Evolutionary conservation across 2,113 vertebrate species (phyloP), one percentile per base, ranked within the genome.

Genomic region (Leiothrix lutea): DNA sequence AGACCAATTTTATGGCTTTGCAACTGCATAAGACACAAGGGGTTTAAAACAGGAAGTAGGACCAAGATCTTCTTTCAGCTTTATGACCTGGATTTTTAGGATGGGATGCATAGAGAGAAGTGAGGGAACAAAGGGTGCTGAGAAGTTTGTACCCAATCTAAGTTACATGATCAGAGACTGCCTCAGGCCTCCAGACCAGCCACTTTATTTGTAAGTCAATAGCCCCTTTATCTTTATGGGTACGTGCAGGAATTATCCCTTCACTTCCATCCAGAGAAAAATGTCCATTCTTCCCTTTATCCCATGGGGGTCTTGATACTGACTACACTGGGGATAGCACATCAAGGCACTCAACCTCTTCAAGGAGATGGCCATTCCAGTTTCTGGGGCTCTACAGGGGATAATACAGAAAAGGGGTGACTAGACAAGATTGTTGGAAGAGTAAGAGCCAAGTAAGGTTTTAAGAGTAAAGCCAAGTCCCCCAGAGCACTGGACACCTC

Each of bases 271-370:
- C 31, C 48, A 82, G 31, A 53, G 66, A 51, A 73, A 40, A 78
- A 78, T 14, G 8, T 21, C 36, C 22, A 14, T 36, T n/a, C 20
- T 33, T 20, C 11, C 58, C 60, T 56, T 28, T 13, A 16, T 79
- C 24, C 80, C 42, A 21, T 2, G 6, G 31, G n/a, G 14, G 3
- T 36, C 36, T 54, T 54, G 47, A 10, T 5, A 28, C 47, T 58
- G 64, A 73, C 35, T 44, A 6, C 14, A 4, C 4, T 7, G n/a
- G 24, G 18, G 25, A 24, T 28, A 22, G 23, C 33, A 29, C 14
- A 5, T 12, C 0, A 0, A 74, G 15, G 18, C 31, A 25, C 56
- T 42, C 0, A 3, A 18, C 35, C 11, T 60, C 40, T 51, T 40
- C 40, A 36, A 31, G 40, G 45, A 36, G 22, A 40, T 12, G 21